phyloP scores from a whole-genome alignment of 2,797 vertebrate species.

The Leucoraja ocellata region DNA sequence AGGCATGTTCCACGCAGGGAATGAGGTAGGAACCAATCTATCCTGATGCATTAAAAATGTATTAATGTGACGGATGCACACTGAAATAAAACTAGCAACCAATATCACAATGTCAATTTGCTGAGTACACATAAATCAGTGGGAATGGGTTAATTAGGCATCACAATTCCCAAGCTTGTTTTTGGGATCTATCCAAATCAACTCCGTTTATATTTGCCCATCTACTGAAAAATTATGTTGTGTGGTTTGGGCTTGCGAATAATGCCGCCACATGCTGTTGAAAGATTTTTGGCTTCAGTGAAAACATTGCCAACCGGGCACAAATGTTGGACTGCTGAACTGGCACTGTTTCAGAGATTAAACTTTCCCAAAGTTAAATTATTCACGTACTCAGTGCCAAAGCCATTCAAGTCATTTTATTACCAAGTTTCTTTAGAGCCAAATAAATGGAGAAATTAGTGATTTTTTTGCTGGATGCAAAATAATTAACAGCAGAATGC shows the following conservation, averaged over 20 bases:
- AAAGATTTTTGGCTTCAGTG: background rate
- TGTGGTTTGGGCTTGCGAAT: background rate
- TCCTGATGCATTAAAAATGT: no score
- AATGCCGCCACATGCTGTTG: slow-evolving; percentile 5
- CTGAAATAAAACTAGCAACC: no score
- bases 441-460: background rate
- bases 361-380: background rate
- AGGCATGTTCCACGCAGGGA: no score
- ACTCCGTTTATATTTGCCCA: background rate
- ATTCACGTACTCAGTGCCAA: background rate
- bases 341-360: background rate
- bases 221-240: background rate
- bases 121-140: no score
- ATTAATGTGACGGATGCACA: no score
- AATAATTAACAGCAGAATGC: no score
- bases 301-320: background rate
- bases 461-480: no score
- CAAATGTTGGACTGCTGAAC: slow-evolving; percentile 16
- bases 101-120: no score
- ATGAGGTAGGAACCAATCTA: no score
- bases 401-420: background rate
- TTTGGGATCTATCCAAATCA: no score
- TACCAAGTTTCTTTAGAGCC: background rate
- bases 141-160: no score
- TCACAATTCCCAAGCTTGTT: no score